A percentile compares a stretch with the other conserved stretches of the same genome.
phyloP scores from a whole-genome alignment of 2,113 vertebrate genomes.

The Hydrochoerus hydrochaeris region DNA sequence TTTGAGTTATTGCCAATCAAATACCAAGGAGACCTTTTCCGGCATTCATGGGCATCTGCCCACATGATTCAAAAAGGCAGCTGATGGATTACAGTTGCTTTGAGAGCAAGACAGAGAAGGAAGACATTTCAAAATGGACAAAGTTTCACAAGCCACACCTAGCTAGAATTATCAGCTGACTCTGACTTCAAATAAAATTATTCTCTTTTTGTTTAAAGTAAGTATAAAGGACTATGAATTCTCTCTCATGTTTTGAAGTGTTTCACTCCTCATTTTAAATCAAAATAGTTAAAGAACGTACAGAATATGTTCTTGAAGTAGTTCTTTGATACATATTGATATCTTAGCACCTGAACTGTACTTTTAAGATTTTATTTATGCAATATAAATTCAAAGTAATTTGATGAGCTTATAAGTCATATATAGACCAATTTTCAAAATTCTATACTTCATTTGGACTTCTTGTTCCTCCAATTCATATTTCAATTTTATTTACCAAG shows the following conservation, averaged over 20 bases:
- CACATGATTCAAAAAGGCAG: slow-evolving; percentile 61
- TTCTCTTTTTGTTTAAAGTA: background rate
- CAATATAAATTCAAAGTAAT: background rate
- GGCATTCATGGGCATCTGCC: slow-evolving; percentile 71
- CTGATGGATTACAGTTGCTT: slow-evolving; percentile 56
- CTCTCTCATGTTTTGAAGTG: background rate
- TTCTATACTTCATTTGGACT: background rate
- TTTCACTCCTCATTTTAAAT: background rate
- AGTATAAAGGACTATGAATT: background rate
- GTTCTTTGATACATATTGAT: background rate
- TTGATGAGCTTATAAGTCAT: background rate
- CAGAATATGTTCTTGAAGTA: background rate
- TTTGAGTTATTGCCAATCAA: slow-evolving; percentile 79
- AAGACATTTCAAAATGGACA: background rate
- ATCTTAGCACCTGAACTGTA: background rate
- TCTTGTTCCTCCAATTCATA: background rate
- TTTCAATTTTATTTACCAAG: background rate
- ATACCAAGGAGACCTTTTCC: slow-evolving; percentile 72
- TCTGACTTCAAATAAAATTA: background rate
- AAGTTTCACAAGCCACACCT: background rate
- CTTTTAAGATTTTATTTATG: background rate
- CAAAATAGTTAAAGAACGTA: background rate
- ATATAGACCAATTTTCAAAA: background rate
- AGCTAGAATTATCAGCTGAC: background rate
- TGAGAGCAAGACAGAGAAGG: background rate